Percentiles rank a stretch among this genome's conserved stretches.
These are phyloP conservation scores for Leucoraja ocellata DNA, from an alignment of 2,797 vertebrate species.

Conservation along the genomic window DNA sequence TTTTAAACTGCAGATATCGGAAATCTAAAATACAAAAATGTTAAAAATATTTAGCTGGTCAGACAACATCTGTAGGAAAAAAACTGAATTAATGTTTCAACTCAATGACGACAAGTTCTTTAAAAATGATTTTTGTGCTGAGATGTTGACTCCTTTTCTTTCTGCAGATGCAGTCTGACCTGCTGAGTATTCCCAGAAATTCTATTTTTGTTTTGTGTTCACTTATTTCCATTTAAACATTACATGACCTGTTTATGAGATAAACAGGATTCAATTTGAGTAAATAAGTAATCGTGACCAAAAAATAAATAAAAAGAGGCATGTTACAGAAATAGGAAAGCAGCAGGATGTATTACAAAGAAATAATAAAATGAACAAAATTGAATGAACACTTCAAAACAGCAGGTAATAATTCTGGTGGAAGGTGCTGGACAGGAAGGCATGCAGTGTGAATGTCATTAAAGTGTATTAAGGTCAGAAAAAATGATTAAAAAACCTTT, in stretches of 20 bases:
- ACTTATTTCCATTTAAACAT: not conserved
- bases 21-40: too few relatives aligned
- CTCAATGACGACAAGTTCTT: too few relatives aligned
- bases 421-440: not conserved
- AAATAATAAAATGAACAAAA: not conserved
- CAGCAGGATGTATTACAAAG: not conserved
- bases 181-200: too few relatives aligned
- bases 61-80: too few relatives aligned
- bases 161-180: too few relatives aligned
- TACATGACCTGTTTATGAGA: not conserved
- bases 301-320: not conserved
- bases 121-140: too few relatives aligned
- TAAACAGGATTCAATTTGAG: not conserved
- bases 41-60: too few relatives aligned
- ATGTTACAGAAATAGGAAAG: not conserved
- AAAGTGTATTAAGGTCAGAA: not conserved
- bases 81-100: too few relatives aligned
- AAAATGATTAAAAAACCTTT: not conserved
- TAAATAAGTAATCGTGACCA: not conserved
- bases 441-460: not conserved
- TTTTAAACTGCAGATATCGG: too few relatives aligned
- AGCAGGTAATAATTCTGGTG: not conserved
- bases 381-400: not conserved
- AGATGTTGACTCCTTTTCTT: too few relatives aligned
- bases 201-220: too few relatives aligned